Evolutionary conservation across 35 echinoderm and acorn worm genomes (phyloP).

Genomic region (Acanthaster planci): DNA sequence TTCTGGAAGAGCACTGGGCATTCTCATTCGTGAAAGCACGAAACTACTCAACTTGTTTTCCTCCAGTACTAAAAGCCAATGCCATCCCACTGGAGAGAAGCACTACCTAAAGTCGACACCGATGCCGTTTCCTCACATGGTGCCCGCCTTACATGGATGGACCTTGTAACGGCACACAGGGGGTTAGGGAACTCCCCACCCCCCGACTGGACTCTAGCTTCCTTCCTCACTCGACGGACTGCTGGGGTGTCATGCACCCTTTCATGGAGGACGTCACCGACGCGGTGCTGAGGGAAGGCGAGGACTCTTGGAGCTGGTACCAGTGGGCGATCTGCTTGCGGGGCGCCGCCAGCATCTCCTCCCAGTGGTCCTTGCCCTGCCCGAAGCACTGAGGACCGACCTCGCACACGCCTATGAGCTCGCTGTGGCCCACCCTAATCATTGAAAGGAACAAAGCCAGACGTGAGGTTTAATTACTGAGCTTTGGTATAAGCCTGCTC

Average conservation of each 20-base stretch:
- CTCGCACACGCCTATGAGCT: constrained; percentile 94
- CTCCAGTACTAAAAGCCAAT: too few relatives aligned
- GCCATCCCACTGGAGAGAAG: too few relatives aligned
- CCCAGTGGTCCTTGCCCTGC: constrained; percentile 85
- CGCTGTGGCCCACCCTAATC: constrained; percentile 92
- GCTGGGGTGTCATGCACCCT: constrained; percentile 82
- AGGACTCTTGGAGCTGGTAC: constrained; percentile 85
- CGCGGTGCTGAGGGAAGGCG: constrained; percentile 69
- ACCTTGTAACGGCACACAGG: neutral
- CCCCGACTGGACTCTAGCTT: neutral
- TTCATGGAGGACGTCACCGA: constrained; percentile 67
- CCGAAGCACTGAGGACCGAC: constrained; percentile 74
- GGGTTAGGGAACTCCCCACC: neutral
- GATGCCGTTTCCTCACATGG: neutral
- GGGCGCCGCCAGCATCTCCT: constrained; percentile 83
- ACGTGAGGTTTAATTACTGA: too few relatives aligned
- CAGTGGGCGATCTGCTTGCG: constrained; percentile 89
- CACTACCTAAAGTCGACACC: too few relatives aligned
- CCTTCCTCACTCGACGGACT: constrained; percentile 50
- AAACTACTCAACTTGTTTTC: too few relatives aligned
- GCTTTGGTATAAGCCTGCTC: too few relatives aligned
- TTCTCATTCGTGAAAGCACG: neutral
- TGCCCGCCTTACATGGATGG: neutral
- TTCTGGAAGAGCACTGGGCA: constrained; percentile 10
- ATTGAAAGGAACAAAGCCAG: constrained; percentile 18